Base-by-base conservation (phyloP, 37 sponge, comb jelly and placozoan species). In the Tethya wilhelma region DNA sequence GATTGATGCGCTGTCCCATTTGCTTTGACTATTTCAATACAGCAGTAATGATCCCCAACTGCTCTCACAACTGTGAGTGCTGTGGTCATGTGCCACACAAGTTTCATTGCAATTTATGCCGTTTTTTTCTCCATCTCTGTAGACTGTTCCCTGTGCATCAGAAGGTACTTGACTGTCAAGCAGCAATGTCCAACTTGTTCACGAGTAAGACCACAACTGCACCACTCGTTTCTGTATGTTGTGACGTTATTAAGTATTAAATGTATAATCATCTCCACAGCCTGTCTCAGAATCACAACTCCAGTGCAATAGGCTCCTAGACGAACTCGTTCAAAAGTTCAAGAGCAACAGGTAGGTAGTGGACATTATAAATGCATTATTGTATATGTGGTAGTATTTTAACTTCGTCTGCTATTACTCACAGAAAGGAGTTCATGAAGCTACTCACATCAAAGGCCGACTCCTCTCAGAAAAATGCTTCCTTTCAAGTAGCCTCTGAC, bases 111-210 rank as follows among this genome's bases (percentile, higher is more conserved):
- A 19, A 8, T 28, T 14, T 66, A 66, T n/a, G n/a, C 30, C 36
- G 2, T 66, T 66, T 25, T 59, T 6, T 26, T 25, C 2, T 41
- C 19, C 67, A 0, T 64, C 22, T 33, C 45, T 25, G 7, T 71
- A 86, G 86, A 72, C 64, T 86, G 86, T 56, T 86, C 86, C 22
- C 43, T 86, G 79, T 86, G 86, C 39, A 78, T 86, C 32, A n/a
- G 86, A 37, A 56, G 71, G 55, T 79, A 38, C 79, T 66, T 86
- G 2, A 23, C 30, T 32, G n/a, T 25, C 1, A 62, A 49, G 81
- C 60, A 37, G 0, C 40, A 65, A 33, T 86, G 86, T 49, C 86
- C 86, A 38, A 72, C 42, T 6, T 86, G 86, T 39, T 44, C 73
- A 37, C 38, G 26, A 17, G 82, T 82, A 46, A 60, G 82, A 70